Conservation (phyloP, 2,113 vertebrate species). For the Chaetops frenatus region DNA sequence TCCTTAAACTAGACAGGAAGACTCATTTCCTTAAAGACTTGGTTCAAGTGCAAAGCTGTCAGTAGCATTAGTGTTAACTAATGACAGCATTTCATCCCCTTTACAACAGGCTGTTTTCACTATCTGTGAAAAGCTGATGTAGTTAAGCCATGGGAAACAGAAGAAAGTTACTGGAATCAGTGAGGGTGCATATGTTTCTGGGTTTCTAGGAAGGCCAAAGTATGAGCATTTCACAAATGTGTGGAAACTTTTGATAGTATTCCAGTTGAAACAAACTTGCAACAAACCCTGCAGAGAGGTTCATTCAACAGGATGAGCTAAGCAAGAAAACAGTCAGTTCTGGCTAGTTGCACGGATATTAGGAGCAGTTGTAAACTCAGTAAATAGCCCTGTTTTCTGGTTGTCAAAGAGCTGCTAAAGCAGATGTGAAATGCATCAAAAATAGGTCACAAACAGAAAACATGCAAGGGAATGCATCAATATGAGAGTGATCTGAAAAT, state of each 20-base stretch:
- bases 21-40: neutral
- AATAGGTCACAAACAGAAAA: constrained; percentile 43
- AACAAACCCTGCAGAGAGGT: constrained; percentile 48
- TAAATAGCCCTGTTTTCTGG: constrained; percentile 58
- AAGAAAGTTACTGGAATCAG: constrained; percentile 13
- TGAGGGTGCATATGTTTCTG: neutral
- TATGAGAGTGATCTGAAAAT: constrained; percentile 16
- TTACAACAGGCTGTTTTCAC: neutral
- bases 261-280: constrained; percentile 54
- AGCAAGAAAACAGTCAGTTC: constrained; percentile 51
- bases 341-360: constrained; percentile 19
- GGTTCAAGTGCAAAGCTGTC: neutral
- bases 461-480: constrained; percentile 31
- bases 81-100: neutral
- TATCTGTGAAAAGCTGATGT: neutral
- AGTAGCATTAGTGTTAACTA: neutral
- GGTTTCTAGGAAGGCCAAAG: constrained; percentile 54
- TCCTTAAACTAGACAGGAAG: neutral
- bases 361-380: constrained; percentile 48
- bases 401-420: constrained; percentile 55
- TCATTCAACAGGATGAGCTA: constrained; percentile 58
- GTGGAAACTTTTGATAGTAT: constrained; percentile 47
- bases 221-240: constrained; percentile 33
- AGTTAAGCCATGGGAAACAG: neutral
- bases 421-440: constrained; percentile 54